phyloP scores from a whole-genome alignment of 2,113 vertebrate genomes.

The Chunga burmeisteri region DNA sequence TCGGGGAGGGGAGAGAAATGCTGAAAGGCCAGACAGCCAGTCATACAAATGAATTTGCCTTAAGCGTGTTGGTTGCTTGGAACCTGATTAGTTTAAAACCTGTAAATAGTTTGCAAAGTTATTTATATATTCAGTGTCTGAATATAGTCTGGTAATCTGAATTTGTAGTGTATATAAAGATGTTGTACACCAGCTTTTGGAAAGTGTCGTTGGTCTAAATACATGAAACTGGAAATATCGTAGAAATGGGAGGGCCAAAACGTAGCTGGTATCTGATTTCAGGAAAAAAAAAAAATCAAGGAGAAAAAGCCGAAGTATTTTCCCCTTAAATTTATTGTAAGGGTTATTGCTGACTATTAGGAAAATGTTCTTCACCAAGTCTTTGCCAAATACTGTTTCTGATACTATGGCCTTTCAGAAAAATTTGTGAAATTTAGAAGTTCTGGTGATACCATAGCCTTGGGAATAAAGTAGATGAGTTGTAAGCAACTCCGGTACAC shows the following conservation, averaged over 20 bases:
- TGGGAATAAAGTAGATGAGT: not conserved
- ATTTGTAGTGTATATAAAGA: conserved; percentile 62
- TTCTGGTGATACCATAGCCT: not conserved
- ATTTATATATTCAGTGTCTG: conserved; percentile 61
- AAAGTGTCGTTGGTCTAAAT: conserved; percentile 13
- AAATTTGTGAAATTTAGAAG: not conserved
- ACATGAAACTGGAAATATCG: not conserved
- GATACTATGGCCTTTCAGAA: not conserved
- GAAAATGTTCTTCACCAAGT: not conserved
- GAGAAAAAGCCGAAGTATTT: not conserved
- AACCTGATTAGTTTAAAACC: conserved; percentile 42
- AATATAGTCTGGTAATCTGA: conserved; percentile 24
- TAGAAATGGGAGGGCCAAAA: not conserved
- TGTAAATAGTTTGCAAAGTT: conserved; percentile 66
- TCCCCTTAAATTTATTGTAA: not conserved
- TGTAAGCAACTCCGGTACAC: not conserved
- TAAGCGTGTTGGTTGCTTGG: conserved; percentile 47
- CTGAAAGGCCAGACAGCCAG: not conserved
- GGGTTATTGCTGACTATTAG: not conserved
- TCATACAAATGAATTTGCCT: conserved; percentile 48
- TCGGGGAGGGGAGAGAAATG: not conserved
- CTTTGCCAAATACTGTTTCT: conserved; percentile 13
- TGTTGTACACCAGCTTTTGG: conserved; percentile 42
- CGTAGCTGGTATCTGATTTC: not conserved
- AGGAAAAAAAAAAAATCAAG: not conserved